A percentile compares a stretch with the other conserved stretches of the same genome.
Conservation (phyloP, 2,888 invertebrate genomes). For the Didymodactylos carnosus region DNA sequence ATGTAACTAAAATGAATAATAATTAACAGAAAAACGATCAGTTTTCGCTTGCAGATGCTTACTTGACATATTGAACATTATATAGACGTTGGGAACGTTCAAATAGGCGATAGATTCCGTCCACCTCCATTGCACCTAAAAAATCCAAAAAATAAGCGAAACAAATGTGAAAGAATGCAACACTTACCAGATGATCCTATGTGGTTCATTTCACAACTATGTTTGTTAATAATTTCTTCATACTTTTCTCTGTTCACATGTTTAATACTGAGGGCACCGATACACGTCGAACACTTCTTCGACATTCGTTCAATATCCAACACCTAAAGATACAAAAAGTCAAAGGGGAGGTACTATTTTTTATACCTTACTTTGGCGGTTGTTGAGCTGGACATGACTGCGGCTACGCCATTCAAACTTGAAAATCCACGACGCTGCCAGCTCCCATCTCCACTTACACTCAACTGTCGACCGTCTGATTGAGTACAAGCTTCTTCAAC, state of each 20-base stretch:
- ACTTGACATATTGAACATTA: neutral
- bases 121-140: neutral
- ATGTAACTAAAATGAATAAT: neutral
- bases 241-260: neutral
- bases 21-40: neutral
- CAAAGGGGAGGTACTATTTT: neutral
- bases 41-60: neutral
- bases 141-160: neutral
- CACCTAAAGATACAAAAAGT: too few species aligned
- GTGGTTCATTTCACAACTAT: neutral
- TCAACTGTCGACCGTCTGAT: neutral
- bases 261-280: neutral
- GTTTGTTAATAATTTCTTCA: neutral
- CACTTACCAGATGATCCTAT: neutral
- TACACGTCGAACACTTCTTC: neutral
- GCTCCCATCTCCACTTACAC: neutral
- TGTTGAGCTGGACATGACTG: neutral
- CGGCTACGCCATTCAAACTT: neutral
- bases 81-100: neutral
- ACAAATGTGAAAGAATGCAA: neutral
- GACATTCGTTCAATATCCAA: neutral
- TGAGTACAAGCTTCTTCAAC: neutral
- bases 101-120: neutral
- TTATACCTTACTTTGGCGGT: neutral
- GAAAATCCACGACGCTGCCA: neutral